Evolutionary conservation across 1,140 invertebrate genomes (phyloP), one percentile per base, ranked within the genome.

Genomic region (Drosophila ironensis): DNA sequence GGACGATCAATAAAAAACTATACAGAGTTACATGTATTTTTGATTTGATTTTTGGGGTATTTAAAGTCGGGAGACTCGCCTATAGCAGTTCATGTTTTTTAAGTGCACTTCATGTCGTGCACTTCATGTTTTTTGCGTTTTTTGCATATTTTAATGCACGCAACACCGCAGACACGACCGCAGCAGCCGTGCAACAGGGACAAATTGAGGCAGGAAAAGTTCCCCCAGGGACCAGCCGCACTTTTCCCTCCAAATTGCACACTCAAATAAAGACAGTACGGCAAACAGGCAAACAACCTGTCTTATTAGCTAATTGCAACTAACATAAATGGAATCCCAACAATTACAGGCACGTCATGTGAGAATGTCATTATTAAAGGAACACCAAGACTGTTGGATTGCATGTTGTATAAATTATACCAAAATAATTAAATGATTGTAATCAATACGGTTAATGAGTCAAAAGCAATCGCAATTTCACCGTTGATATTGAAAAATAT

Each of bases 61-160:
- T 54, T 54, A n/a, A n/a, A n/a, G n/a, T n/a, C n/a, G n/a, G n/a
- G n/a, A n/a, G n/a, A n/a, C n/a, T n/a, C n/a, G n/a, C 51, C 28
- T 51, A 14, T 46, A n/a, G 25, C n/a, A n/a, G n/a, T n/a, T 14
- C 25, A 17, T 16, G 20, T 22, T 22, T 22, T 22, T 22, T 22
- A 5, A 3, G 20, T 22, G 20, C 20, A 5, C 20, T 22, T 22
- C 5, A 3, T 22, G 2, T 22, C 5, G 20, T 22, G 20, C 5
- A 22, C 5, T 22, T 11, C 3, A 19, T 12, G 7, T 25, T 40
- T 24, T n/a, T 3, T 48, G 7, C 9, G 40, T 50, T 51, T 42
- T n/a, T 51, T 51, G 4, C 14, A n/a, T 24, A 12, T 56, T 59
- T 57, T 30, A 57, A 56, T 59, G 56, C 50, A 54, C 50, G 48